Evolutionary conservation across 1,140 invertebrate genomes (phyloP), one percentile per base, ranked within the genome.

Genomic region (Drosophila lini): DNA sequence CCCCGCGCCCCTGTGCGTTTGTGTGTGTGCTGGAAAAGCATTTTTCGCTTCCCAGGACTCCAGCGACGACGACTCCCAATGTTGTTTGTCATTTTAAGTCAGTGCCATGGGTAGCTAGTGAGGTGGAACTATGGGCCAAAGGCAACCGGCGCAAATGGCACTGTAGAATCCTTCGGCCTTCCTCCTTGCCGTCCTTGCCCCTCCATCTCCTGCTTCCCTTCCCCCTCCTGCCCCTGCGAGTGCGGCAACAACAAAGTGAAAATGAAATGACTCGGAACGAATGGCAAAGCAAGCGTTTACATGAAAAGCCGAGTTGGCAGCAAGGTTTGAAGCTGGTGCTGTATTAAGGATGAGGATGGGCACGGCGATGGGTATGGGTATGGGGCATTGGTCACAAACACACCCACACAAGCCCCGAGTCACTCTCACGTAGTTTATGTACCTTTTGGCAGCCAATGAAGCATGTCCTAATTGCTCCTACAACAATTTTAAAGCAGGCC

Each of bases 261-360:
- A 89, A 88, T 88, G 84, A 88, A 88, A 88, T 88, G 83, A 89
- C 81, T 89, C 85, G 84, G 81, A 89, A 89, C 84, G 84, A 89
- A 89, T 88, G 83, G 85, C 83, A 88, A 83, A 88, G 83, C 83
- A 89, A 80, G 83, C 83, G 81, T 88, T 88, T 88, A 88, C 70
- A 82, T 73, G 63, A 73, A 85, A 79, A 76, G 81, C 78, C 61
- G 67, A 59, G 69, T 45, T 34, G 69, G 69, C 19, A 32, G 65
- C 19, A 40, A 31, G 34, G 64, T 56, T 58, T 38, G 52, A 28
- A 44, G 11, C 22, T 34, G 42, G 65, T 40, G 9, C 40, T 53
- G 47, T 65, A 19, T 50, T 32, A 48, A 48, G 50, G 31, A 44
- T 15, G 16, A 28, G 58, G 41, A 41, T n/a, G 45, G 36, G 40